Evolutionary conservation across 2,113 vertebrate species (phyloP).

Genomic region (Eupsittula cactorum): DNA sequence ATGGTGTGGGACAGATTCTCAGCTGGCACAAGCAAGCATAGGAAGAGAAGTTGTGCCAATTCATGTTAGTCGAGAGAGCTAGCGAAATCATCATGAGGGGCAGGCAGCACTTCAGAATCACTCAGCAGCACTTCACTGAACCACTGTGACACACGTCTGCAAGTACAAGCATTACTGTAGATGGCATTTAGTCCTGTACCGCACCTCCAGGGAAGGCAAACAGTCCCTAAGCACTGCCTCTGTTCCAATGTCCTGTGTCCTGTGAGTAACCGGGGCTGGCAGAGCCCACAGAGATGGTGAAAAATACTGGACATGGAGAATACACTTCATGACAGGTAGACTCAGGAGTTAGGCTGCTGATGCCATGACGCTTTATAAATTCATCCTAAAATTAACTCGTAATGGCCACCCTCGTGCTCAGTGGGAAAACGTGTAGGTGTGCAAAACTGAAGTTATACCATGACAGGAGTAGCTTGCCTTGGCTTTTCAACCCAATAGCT

Average conservation of each 20-base stretch:
- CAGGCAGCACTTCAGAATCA: not conserved
- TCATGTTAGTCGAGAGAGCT: rapidly evolving
- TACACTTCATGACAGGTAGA: not conserved
- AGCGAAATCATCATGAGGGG: not conserved
- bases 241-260: not conserved
- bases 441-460: not conserved
- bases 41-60: not conserved
- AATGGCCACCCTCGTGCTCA: not conserved
- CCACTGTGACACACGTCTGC: not conserved
- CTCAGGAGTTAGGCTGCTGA: not conserved
- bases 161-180: not conserved
- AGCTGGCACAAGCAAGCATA: not conserved
- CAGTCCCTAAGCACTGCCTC: rapidly evolving
- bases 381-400: not conserved
- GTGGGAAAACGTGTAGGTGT: not conserved
- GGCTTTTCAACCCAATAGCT: not conserved
- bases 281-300: rapidly evolving
- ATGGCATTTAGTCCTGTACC: not conserved
- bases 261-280: rapidly evolving
- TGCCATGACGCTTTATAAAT: rapidly evolving
- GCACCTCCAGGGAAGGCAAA: not conserved
- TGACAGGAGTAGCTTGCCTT: not conserved
- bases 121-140: not conserved
- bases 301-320: not conserved
- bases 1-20: constrained; percentile 19